Conservation (phyloP, 23 tunicate genomes). For the Halocynthia roretzi region DNA sequence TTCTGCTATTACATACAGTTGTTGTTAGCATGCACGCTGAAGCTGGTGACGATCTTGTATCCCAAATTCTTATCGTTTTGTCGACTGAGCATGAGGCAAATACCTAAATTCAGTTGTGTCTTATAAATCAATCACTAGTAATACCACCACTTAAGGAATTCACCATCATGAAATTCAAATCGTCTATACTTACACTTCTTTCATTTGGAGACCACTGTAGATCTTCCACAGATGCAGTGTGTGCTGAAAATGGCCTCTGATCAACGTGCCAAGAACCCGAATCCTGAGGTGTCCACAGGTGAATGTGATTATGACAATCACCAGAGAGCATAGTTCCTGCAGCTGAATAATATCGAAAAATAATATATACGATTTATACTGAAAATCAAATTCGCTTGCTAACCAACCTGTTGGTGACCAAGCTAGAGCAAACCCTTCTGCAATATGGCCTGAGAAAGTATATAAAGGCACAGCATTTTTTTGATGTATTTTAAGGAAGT, state of each 20-base stretch:
- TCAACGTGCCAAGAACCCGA: conserved; percentile 81
- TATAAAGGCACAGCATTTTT: conserved; percentile 40
- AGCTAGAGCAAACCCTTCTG: conserved; percentile 96
- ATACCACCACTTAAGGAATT: conserved; percentile 1
- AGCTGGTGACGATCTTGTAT: conserved; percentile 53
- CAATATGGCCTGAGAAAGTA: conserved; percentile 78
- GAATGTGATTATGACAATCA: conserved; percentile 73
- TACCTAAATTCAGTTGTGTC: conserved; percentile 10
- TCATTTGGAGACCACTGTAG: conserved; percentile 95
- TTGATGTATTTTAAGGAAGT: conserved; percentile 38
- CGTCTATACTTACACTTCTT: conserved; percentile 25
- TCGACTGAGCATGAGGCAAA: conserved; percentile 99
- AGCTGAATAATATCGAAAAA: too few relatives aligned
- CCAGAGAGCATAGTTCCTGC: conserved; percentile 74
- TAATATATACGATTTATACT: background rate
- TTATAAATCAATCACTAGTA: background rate
- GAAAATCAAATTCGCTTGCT: background rate
- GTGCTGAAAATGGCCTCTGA: conserved; percentile 72
- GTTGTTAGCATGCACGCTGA: conserved; percentile 78
- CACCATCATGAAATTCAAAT: background rate
- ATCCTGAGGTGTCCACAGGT: conserved; percentile 76
- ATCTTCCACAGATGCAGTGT: conserved; percentile 86
- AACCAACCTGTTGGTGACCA: conserved; percentile 54
- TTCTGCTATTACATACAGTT: background rate
- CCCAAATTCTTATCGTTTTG: conserved; percentile 81